Conservation (phyloP, 2,797 vertebrate species). For the Linurgus olivaceus region DNA sequence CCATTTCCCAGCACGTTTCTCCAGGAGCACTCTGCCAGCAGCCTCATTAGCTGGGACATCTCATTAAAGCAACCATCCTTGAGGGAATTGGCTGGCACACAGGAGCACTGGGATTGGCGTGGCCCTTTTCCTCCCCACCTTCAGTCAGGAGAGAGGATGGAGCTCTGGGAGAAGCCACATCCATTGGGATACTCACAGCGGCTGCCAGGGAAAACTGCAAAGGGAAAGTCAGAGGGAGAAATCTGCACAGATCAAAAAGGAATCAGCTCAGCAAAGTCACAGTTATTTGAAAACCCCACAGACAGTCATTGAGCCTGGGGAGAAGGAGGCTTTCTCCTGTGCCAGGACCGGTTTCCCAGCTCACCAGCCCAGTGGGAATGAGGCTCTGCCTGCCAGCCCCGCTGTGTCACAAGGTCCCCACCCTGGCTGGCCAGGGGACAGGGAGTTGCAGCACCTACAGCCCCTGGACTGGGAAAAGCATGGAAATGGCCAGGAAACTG, state of each 20-base stretch:
- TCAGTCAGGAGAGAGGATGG: background rate
- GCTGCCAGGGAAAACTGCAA: background rate
- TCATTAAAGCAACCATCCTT: background rate
- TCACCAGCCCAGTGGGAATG: background rate
- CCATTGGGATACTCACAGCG: fast-evolving
- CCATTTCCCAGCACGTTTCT: conserved; percentile 14
- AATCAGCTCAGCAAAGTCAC: background rate
- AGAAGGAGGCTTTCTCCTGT: background rate
- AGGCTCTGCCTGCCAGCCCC: background rate
- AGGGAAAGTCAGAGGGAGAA: background rate
- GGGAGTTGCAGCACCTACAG: background rate
- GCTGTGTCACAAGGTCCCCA: background rate
- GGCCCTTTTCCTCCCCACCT: background rate
- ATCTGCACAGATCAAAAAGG: conserved; percentile 30
- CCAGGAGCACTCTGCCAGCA: background rate
- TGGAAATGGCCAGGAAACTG: background rate
- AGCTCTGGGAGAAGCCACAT: background rate
- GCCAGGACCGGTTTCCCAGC: conserved; percentile 8
- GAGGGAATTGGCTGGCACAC: background rate
- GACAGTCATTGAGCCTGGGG: background rate
- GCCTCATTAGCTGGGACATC: background rate
- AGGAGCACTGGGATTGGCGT: background rate
- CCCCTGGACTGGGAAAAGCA: background rate
- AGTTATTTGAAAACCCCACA: background rate
- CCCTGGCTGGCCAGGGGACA: background rate